These are phyloP conservation scores for Poeciliopsis occidentalis DNA, from an alignment of 2,113 vertebrate genomes.

Conservation along the genomic window DNA sequence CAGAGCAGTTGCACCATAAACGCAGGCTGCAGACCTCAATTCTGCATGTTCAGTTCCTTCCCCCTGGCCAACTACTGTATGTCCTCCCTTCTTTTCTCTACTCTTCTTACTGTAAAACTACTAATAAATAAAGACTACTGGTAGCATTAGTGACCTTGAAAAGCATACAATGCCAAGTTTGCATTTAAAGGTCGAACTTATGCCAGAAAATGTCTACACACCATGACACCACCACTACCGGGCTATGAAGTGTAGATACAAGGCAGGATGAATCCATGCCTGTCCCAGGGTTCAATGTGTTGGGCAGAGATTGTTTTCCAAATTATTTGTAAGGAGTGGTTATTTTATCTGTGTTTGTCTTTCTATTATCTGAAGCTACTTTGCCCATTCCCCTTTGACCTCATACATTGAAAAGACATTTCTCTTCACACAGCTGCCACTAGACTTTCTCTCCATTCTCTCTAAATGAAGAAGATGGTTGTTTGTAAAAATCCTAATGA, in stretches of 20 bases:
- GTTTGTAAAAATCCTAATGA: not conserved
- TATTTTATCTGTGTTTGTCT: too few species aligned
- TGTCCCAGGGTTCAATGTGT: too few species aligned
- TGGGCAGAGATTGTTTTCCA: not conserved
- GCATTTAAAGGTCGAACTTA: not conserved
- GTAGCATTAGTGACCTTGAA: not conserved
- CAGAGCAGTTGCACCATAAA: too few species aligned
- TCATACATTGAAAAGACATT: not conserved
- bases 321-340: not conserved
- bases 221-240: not conserved
- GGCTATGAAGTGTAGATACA: not conserved
- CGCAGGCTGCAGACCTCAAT: too few species aligned
- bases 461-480: not conserved
- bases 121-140: not conserved
- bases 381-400: not conserved
- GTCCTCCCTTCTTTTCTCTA: not conserved
- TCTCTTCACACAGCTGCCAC: not conserved
- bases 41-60: too few species aligned
- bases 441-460: not conserved
- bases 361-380: too few species aligned
- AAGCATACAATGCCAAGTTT: not conserved
- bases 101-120: not conserved
- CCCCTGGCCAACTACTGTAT: not conserved
- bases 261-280: not conserved
- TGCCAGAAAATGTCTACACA: not conserved